Evolutionary conservation across 2,888 invertebrate species (phyloP).

Genomic region (Caenorhabditis zanzibari): DNA sequence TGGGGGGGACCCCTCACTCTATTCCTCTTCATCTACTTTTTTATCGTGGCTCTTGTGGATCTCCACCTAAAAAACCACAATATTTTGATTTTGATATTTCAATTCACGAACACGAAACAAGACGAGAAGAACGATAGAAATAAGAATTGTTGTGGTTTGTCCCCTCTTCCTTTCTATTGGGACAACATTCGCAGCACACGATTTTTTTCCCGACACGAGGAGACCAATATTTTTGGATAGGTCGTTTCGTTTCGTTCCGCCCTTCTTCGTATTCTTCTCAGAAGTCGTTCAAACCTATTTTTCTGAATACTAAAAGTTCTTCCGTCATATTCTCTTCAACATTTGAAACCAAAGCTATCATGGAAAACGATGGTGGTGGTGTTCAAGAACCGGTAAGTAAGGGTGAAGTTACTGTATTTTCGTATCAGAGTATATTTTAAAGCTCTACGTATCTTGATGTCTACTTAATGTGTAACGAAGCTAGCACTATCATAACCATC

Average conservation of each 20-base stretch:
- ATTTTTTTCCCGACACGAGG: slow-evolving; percentile 30
- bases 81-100: slow-evolving; percentile 54
- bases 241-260: slow-evolving; percentile 48
- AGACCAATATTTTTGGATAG: slow-evolving; percentile 45
- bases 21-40: slow-evolving; percentile 16
- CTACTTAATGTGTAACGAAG: too few relatives aligned
- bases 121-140: slow-evolving; percentile 26
- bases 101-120: slow-evolving; percentile 52
- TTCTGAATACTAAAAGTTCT: slow-evolving; percentile 6
- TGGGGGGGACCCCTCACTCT: slow-evolving; percentile 40
- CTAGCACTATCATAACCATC: too few relatives aligned
- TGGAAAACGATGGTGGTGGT: slow-evolving; percentile 53
- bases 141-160: slow-evolving; percentile 53
- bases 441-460: too few relatives aligned
- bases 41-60: neutral
- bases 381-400: slow-evolving; percentile 56
- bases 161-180: slow-evolving; percentile 33
- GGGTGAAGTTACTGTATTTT: neutral
- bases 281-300: slow-evolving; percentile 36
- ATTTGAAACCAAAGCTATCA: slow-evolving; percentile 4
- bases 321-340: slow-evolving; percentile 2
- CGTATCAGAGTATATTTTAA: too few relatives aligned
- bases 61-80: slow-evolving; percentile 7
- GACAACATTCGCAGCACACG: slow-evolving; percentile 47
- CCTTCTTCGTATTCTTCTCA: neutral